Percentiles rank a stretch among this genome's conserved stretches.
Conservation (phyloP, 2,888 invertebrate species). For the Drosophila monieri region DNA sequence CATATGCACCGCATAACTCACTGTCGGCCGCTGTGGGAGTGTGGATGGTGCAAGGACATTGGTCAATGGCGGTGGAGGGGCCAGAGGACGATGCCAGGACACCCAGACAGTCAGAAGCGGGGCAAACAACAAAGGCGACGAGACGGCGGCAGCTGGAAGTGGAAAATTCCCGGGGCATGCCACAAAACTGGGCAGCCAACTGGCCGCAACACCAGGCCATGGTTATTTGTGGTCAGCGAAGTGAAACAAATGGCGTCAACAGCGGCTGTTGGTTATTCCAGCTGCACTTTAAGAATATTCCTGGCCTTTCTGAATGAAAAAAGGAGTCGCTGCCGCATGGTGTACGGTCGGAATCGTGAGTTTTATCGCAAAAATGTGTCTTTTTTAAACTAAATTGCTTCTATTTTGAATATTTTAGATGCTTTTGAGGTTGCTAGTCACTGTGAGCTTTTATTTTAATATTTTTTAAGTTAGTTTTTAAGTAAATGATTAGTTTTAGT, state of each 20-base stretch:
- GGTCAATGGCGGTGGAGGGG: slow-evolving; percentile 37
- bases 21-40: slow-evolving; percentile 16
- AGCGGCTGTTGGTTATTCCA: slow-evolving; percentile 40
- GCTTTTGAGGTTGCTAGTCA: too few species aligned
- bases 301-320: background rate
- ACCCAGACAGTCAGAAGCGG: background rate
- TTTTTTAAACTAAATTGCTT: too few species aligned
- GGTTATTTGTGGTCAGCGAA: slow-evolving; percentile 76
- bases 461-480: too few species aligned
- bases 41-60: slow-evolving; percentile 13
- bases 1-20: slow-evolving; percentile 68
- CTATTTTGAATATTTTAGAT: too few species aligned
- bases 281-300: slow-evolving; percentile 15
- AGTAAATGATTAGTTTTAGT: too few species aligned
- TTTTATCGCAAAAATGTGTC: too few species aligned
- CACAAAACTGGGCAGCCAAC: slow-evolving; percentile 51
- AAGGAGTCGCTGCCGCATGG: background rate
- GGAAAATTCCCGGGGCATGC: slow-evolving; percentile 34
- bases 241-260: slow-evolving; percentile 74
- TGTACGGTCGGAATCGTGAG: too few species aligned
- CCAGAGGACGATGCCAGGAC: too few species aligned
- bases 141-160: slow-evolving; percentile 24
- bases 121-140: slow-evolving; percentile 5
- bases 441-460: too few species aligned
- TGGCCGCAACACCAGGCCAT: slow-evolving; percentile 61